Percentiles rank a stretch among this genome's conserved stretches.
Evolutionary conservation across 2,113 vertebrate genomes (phyloP).

Genomic region (Astur gentilis): DNA sequence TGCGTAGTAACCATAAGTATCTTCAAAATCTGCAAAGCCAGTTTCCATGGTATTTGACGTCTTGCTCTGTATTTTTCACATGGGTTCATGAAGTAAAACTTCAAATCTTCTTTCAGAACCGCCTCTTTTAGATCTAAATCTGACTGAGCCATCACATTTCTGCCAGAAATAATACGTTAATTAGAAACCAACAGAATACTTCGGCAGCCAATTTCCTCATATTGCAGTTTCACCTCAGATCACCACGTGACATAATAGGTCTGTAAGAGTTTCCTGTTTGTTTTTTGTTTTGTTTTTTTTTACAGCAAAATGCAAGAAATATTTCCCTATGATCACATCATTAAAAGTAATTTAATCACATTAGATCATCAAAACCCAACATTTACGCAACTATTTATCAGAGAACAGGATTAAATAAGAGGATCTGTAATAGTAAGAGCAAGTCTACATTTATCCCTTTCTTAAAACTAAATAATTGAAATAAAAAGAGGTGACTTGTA

Average conservation of each 20-base stretch:
- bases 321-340: neutral
- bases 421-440: neutral
- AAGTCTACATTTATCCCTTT: neutral
- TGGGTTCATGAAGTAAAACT: slow-evolving; percentile 96
- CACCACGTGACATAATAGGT: neutral
- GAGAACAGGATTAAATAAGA: neutral
- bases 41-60: slow-evolving; percentile 90
- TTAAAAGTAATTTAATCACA: neutral
- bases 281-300: neutral
- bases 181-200: neutral
- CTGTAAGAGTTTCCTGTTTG: neutral
- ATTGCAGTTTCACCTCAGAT: neutral
- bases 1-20: slow-evolving; percentile 96
- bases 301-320: neutral
- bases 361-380: neutral
- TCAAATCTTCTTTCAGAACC: slow-evolving; percentile 86
- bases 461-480: neutral
- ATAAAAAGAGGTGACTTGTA: neutral
- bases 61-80: slow-evolving; percentile 95
- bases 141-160: slow-evolving; percentile 65
- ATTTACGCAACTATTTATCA: neutral
- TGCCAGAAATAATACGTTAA: slow-evolving; percentile 43
- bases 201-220: neutral
- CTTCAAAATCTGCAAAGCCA: slow-evolving; percentile 93
- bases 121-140: slow-evolving; percentile 77